Conservation (phyloP, 2,888 invertebrate genomes). For the Apoda limacodes region DNA sequence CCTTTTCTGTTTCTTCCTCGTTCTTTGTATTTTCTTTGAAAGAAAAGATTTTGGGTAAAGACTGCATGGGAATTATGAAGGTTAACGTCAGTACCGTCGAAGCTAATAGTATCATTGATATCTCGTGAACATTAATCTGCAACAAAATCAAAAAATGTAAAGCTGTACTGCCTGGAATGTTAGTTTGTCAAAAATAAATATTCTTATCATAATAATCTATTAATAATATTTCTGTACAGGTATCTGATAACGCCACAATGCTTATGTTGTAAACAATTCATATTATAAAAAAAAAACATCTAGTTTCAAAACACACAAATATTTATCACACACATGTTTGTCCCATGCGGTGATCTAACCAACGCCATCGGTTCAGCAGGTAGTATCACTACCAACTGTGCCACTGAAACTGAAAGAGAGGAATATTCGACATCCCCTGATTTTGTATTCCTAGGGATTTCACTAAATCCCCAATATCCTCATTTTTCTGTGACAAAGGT, state of each 20-base stretch:
- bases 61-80: conserved; percentile 76
- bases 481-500: no score
- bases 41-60: conserved; percentile 40
- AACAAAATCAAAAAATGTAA: background rate
- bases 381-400: no score
- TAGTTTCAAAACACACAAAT: conserved; percentile 1
- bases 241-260: background rate
- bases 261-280: background rate
- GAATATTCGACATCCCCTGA: no score
- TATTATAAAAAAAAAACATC: conserved; percentile 1
- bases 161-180: no score
- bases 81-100: conserved; percentile 70
- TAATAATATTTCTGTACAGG: conserved; percentile 1
- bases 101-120: conserved; percentile 56
- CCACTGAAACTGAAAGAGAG: background rate
- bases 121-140: conserved; percentile 48
- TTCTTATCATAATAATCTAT: conserved; percentile 1
- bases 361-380: no score
- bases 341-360: no score
- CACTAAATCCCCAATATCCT: no score
- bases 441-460: no score
- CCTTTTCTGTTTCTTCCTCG: conserved; percentile 14
- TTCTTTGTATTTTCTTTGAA: conserved; percentile 25
- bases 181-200: conserved; percentile 53
- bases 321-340: no score